Evolutionary conservation across 2,888 invertebrate genomes (phyloP).

Genomic region (Drosophila antonietae): DNA sequence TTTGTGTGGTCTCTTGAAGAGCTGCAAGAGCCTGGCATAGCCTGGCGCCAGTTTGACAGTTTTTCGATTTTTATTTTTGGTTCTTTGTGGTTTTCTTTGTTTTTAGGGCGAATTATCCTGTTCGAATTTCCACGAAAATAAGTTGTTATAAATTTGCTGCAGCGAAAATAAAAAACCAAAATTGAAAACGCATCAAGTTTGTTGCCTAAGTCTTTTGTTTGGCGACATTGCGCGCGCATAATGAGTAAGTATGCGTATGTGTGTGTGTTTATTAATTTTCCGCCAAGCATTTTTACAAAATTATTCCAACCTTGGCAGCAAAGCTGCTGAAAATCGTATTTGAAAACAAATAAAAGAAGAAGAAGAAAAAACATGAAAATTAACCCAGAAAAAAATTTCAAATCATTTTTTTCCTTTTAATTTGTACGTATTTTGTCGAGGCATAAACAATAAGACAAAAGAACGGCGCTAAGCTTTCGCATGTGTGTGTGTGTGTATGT

Average conservation of each 20-base stretch:
- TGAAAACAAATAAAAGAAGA: conserved; percentile 38
- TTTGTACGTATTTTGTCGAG: conserved; percentile 30
- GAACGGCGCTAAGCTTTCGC: conserved; percentile 54
- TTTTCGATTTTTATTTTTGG: conserved; percentile 40
- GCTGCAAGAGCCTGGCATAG: background rate
- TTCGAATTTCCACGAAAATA: conserved; percentile 44
- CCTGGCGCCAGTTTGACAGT: conserved; percentile 74
- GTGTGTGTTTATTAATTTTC: conserved; percentile 72
- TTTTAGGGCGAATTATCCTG: conserved; percentile 26
- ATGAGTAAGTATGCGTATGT: conserved; percentile 47
- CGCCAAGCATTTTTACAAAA: conserved; percentile 77
- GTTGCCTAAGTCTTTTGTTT: conserved; percentile 68
- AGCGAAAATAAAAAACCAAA: conserved; percentile 1
- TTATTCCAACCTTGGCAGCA: conserved; percentile 83
- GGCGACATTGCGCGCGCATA: conserved; percentile 33
- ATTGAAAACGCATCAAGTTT: conserved; percentile 37
- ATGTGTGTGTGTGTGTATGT: conserved; percentile 13
- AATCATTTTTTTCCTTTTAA: conserved; percentile 26
- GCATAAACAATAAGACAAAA: conserved; percentile 74
- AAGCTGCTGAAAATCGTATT: conserved; percentile 62
- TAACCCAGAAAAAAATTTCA: conserved; percentile 59
- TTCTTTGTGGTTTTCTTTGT: conserved; percentile 24
- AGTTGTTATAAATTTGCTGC: conserved; percentile 41
- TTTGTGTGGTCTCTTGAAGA: conserved; percentile 57
- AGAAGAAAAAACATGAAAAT: conserved; percentile 48